Conservation (phyloP, 2,113 vertebrate species). For the Ondatra zibethicus region DNA sequence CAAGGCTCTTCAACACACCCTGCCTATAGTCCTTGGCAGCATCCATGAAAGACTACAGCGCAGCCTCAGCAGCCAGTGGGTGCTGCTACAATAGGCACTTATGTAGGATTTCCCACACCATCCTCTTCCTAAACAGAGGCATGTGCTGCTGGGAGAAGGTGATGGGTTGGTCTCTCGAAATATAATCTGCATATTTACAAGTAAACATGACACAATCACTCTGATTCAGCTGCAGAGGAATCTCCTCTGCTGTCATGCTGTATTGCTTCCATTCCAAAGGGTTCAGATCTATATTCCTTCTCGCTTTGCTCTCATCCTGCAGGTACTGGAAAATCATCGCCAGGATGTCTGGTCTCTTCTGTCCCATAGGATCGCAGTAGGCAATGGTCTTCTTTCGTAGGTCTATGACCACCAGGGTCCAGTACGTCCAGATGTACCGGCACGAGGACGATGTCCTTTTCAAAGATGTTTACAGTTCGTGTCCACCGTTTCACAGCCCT, state of each 20-base stretch:
- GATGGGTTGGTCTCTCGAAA: conserved; percentile 87
- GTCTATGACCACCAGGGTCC: neutral
- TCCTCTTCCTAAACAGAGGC: conserved; percentile 93
- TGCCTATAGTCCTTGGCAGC: too few species aligned
- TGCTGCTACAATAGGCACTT: too few species aligned
- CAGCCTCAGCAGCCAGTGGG: too few species aligned
- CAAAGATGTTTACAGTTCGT: conserved; percentile 90
- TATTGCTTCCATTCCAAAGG: neutral
- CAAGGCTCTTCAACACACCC: too few species aligned
- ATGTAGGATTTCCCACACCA: too few species aligned
- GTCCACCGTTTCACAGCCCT: conserved; percentile 86
- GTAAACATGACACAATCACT: neutral
- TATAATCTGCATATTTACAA: neutral
- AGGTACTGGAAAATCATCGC: neutral
- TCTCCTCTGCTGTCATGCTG: neutral
- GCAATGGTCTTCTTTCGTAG: neutral
- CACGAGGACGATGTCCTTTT: conserved; percentile 87
- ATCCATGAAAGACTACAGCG: too few species aligned
- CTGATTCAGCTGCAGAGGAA: neutral
- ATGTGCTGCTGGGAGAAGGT: conserved; percentile 93
- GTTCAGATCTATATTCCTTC: neutral
- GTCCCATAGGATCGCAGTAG: neutral
- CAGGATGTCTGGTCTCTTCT: too few species aligned
- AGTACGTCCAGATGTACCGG: neutral
- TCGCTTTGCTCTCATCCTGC: neutral